Conservation (phyloP, 2,797 vertebrate species). For the Phyllotis vaccarum region DNA sequence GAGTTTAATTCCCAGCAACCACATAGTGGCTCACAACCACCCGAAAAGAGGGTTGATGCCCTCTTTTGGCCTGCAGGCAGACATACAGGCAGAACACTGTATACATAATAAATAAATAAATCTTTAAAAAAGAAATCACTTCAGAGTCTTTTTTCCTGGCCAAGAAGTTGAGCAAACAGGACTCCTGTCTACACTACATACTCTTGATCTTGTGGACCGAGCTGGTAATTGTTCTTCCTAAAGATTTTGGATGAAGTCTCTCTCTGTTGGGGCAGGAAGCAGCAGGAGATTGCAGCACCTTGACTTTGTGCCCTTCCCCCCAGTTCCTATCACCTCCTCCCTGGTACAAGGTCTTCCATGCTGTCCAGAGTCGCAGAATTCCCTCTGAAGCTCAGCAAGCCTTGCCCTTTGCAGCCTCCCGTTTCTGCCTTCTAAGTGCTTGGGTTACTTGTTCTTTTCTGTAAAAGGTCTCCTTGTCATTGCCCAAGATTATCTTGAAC, state of each 20-base stretch:
- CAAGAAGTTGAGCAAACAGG: slow-evolving; percentile 8
- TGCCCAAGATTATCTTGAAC: neutral
- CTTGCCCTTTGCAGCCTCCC: neutral
- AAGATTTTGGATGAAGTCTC: neutral
- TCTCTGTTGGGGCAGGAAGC: neutral
- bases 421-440: neutral
- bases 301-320: neutral
- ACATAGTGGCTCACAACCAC: too few relatives aligned
- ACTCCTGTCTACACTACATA: neutral
- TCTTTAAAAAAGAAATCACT: too few relatives aligned
- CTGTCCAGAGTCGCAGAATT: neutral
- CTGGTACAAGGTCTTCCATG: neutral
- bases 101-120: too few relatives aligned
- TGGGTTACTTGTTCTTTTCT: neutral
- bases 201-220: neutral
- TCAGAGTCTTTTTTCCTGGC: neutral
- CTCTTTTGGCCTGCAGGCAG: too few relatives aligned
- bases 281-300: neutral
- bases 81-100: too few relatives aligned
- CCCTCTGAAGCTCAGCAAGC: neutral
- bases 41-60: too few relatives aligned
- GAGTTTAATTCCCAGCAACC: too few relatives aligned
- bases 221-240: neutral
- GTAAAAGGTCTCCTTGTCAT: neutral
- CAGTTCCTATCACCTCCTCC: neutral